Percentiles rank a stretch among this genome's conserved stretches.
These are phyloP conservation scores for Centropus unirufus DNA, from an alignment of 2,113 vertebrate species.

Conservation along the genomic window DNA sequence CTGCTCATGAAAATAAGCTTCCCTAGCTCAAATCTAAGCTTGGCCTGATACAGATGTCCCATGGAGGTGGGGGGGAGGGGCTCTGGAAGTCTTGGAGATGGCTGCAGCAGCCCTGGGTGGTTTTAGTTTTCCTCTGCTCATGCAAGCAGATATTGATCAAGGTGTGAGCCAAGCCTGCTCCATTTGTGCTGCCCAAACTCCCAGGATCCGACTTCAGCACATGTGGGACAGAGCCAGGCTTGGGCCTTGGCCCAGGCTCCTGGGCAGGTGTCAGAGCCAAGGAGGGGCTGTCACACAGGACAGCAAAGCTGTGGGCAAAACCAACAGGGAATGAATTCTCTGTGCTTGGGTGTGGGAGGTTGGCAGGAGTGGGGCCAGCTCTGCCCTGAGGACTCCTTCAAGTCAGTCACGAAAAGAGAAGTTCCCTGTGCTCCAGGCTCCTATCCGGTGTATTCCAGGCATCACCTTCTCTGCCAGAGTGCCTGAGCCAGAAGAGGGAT, in stretches of 20 bases:
- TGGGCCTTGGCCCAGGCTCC: not conserved
- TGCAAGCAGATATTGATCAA: not conserved
- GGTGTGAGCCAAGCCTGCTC: not conserved
- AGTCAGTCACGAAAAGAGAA: not conserved
- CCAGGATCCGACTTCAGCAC: not conserved
- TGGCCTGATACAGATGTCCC: not conserved
- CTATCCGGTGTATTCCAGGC: not conserved
- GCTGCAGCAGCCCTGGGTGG: not conserved
- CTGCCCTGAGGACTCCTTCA: not conserved
- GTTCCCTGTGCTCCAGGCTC: not conserved
- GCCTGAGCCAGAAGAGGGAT: no score
- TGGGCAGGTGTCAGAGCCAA: not conserved
- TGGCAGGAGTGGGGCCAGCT: not conserved
- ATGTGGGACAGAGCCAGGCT: not conserved
- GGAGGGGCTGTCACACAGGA: not conserved
- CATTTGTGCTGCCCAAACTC: not conserved
- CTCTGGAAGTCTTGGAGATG: not conserved
- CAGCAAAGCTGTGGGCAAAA: not conserved
- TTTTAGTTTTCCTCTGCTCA: not conserved
- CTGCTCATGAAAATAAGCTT: not conserved
- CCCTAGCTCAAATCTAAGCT: not conserved
- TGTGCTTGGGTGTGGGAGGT: not conserved
- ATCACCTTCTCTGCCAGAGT: not conserved
- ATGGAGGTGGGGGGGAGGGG: no score
- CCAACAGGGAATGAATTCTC: not conserved